Base-by-base conservation (phyloP, 2,113 vertebrate genomes). In the Myotis lucifugus region DNA sequence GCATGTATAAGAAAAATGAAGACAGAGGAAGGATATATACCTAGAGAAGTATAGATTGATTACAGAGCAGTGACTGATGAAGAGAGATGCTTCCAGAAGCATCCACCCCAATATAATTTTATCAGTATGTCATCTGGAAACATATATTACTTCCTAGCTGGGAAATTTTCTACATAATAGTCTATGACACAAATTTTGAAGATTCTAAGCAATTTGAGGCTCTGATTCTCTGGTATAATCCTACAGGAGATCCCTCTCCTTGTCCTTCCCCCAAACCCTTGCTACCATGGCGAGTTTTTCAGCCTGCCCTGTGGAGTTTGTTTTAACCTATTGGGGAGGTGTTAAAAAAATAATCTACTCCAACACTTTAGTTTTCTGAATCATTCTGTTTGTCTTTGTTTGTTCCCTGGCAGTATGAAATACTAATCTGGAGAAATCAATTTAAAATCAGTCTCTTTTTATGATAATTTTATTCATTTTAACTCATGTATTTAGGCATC, bases 401-500 rank as follows among this genome's bases (percentile, higher is more conserved):
- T 95, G 29, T 97, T 97, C 98, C 92, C 94, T 96, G 84, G 93
- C 87, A 91, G 76, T 81, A 42, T 79, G 88, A 89, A 88, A 95
- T 73, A 66, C 50, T 76, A 85, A 61, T 54, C 2, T 88, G 4
- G 59, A 85, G 59, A 72, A 92, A 52, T 27, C 3, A 1, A 54
- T 73, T 93, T 93, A 74, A 29, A 89, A 82, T 64, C 25, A 27
- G 13, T 79, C 19, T 66, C 37, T 67, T n/a, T 67, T 67, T 66
- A 17, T n/a, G 13, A 67, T n/a, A 14, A 67, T 67, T 67, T 67
- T 67, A 67, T 67, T 66, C 64, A 18, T 67, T 67, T n/a, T n/a
- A 67, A 67, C 32, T 17, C 64, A 67, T 67, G 64, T 17, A 67
- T 67, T 67, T 67, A 17, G 32, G 32, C 64, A 18, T 67, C 64